Evolutionary conservation across 2,888 invertebrate species (phyloP).

Genomic region (Hydrotaea cyrtoneurina): DNA sequence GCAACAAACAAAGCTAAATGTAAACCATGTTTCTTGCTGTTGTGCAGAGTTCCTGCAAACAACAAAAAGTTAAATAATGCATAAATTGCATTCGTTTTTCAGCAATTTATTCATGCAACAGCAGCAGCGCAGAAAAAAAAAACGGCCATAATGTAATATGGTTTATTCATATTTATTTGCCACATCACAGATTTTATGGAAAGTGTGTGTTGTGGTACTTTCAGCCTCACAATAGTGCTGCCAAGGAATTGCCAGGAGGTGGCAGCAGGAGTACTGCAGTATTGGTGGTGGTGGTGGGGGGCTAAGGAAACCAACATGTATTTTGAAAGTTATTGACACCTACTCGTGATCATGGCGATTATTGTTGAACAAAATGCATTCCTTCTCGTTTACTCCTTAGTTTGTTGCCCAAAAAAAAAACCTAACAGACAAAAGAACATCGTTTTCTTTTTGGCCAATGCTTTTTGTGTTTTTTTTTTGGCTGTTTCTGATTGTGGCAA

Average conservation of each 20-base stretch:
- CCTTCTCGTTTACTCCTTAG: constrained; percentile 43
- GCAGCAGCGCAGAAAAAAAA: background rate
- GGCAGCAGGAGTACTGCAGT: background rate
- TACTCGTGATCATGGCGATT: constrained; percentile 70
- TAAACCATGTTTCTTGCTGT: constrained; percentile 24
- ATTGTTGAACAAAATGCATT: constrained; percentile 67
- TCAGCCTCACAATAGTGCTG: background rate
- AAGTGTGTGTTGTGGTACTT: constrained; percentile 44
- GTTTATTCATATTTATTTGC: constrained; percentile 64
- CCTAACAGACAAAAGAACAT: constrained; percentile 56
- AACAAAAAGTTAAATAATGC: constrained; percentile 65
- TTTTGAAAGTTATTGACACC: constrained; percentile 70
- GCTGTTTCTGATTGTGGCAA: constrained; percentile 20
- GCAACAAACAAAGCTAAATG: constrained; percentile 3
- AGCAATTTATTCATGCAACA: constrained; percentile 56
- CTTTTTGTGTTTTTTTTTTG: constrained; percentile 9
- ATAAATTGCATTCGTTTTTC: constrained; percentile 40
- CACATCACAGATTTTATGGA: constrained; percentile 37
- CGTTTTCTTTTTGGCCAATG: constrained; percentile 15
- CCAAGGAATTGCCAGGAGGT: constrained; percentile 11
- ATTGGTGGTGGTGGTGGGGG: background rate
- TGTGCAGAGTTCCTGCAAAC: background rate
- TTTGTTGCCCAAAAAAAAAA: background rate
- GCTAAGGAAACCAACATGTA: constrained; percentile 48
- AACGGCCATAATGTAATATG: constrained; percentile 58